phyloP scores from a whole-genome alignment of 2,113 vertebrate genomes.

The Addax nasomaculatus region DNA sequence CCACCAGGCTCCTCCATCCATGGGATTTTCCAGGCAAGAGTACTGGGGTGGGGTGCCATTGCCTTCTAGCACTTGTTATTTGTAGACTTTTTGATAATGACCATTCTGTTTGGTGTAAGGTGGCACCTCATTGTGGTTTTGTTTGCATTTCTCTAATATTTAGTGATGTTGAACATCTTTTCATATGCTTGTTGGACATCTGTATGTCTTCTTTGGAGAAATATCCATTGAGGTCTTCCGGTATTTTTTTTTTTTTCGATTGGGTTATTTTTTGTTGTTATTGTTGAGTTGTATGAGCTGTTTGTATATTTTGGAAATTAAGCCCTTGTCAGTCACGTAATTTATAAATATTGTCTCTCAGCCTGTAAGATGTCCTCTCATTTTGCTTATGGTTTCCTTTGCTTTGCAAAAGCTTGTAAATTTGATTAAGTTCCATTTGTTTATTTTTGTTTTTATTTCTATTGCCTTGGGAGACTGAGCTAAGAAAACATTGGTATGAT shows the following conservation, averaged over 20 bases:
- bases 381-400: background rate
- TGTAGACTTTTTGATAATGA: background rate
- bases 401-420: background rate
- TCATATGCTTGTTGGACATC: background rate
- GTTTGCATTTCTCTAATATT: background rate
- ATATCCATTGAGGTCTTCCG: background rate
- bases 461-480: background rate
- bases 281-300: background rate
- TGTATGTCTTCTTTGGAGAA: background rate
- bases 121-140: background rate
- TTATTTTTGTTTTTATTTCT: background rate
- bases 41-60: too few relatives aligned
- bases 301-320: background rate
- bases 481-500: background rate
- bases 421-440: background rate
- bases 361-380: background rate
- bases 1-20: too few relatives aligned
- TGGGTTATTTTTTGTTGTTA: background rate
- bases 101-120: background rate
- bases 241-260: background rate
- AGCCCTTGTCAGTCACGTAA: background rate
- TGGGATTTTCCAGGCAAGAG: too few relatives aligned
- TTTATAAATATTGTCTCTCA: background rate
- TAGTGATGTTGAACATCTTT: background rate
- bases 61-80: background rate